These are phyloP conservation scores for Acheta domesticus DNA, from an alignment of 2,888 invertebrate species.

Conservation along the genomic window DNA sequence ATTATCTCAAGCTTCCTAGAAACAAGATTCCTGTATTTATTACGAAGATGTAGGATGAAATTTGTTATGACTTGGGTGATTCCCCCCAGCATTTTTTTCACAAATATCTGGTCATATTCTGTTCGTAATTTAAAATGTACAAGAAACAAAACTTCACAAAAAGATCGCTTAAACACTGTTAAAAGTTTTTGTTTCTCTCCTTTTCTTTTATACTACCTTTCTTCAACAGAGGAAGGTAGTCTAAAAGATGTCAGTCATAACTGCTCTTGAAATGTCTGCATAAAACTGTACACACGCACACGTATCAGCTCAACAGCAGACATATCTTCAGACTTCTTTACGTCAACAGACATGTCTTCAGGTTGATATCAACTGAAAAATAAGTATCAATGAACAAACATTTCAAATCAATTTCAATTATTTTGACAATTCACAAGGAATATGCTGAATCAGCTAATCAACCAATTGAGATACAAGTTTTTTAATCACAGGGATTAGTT, in stretches of 20 bases:
- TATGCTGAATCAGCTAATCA: no score
- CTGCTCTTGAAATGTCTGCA: constrained; percentile 24
- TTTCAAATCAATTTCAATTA: not conserved
- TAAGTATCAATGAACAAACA: constrained; percentile 36
- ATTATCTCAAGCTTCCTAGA: no score
- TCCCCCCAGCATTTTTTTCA: not conserved
- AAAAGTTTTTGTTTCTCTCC: not conserved
- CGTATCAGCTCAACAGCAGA: not conserved
- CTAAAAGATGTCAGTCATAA: constrained; percentile 22
- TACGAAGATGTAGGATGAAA: no score
- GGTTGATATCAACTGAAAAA: constrained; percentile 50
- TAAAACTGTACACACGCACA: constrained; percentile 21
- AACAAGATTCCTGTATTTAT: no score
- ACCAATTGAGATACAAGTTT: no score
- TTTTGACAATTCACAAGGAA: no score
- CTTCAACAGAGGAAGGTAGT: constrained; percentile 20
- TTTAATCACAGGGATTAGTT: no score
- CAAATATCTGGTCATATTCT: not conserved
- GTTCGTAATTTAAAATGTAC: not conserved
- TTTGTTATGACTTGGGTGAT: no score
- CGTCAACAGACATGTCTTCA: constrained; percentile 40
- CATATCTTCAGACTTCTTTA: no score
- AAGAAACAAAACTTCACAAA: not conserved
- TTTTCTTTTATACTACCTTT: constrained; percentile 18
- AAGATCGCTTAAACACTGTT: not conserved